These are phyloP conservation scores for Silurus aristotelis DNA, from an alignment of 2,797 vertebrate species.

Conservation along the genomic window DNA sequence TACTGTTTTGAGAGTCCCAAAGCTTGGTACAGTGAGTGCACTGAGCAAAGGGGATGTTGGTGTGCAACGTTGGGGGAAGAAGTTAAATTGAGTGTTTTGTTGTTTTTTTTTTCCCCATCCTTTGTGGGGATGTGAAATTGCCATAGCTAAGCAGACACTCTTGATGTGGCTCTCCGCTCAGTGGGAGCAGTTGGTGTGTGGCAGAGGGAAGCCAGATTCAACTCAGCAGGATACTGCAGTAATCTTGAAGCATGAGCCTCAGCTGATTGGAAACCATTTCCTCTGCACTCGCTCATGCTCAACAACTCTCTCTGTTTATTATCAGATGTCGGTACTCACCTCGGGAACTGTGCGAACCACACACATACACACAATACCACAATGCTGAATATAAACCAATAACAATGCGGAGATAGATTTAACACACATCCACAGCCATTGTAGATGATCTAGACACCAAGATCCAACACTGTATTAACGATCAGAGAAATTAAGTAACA, in stretches of 20 bases:
- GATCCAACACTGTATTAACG: conserved; percentile 38
- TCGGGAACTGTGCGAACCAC: conserved; percentile 19
- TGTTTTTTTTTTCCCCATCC: background rate
- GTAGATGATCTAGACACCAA: conserved; percentile 7
- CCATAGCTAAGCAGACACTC: conserved; percentile 36
- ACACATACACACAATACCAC: conserved; percentile 46
- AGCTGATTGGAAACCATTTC: conserved; percentile 62
- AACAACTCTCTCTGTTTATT: conserved; percentile 68
- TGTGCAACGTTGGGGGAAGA: conserved; percentile 3
- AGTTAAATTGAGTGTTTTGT: conserved; percentile 40
- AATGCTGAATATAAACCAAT: background rate
- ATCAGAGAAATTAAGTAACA: conserved; percentile 54
- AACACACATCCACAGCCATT: background rate
- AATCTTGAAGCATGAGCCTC: conserved; percentile 60
- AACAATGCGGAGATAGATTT: background rate
- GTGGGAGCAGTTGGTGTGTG: conserved; percentile 32
- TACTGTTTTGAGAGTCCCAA: background rate
- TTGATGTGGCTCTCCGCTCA: conserved; percentile 36
- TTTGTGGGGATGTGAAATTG: conserved; percentile 12
- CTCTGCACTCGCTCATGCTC: conserved; percentile 65
- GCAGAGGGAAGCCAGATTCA: conserved; percentile 25
- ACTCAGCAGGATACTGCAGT: conserved; percentile 46
- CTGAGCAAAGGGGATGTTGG: conserved; percentile 2
- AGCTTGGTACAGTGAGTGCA: background rate
- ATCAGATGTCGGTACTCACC: conserved; percentile 63